Evolutionary conservation across 2,888 invertebrate species (phyloP), one percentile per base, ranked within the genome.

Genomic region (Harpalus rubripes): DNA sequence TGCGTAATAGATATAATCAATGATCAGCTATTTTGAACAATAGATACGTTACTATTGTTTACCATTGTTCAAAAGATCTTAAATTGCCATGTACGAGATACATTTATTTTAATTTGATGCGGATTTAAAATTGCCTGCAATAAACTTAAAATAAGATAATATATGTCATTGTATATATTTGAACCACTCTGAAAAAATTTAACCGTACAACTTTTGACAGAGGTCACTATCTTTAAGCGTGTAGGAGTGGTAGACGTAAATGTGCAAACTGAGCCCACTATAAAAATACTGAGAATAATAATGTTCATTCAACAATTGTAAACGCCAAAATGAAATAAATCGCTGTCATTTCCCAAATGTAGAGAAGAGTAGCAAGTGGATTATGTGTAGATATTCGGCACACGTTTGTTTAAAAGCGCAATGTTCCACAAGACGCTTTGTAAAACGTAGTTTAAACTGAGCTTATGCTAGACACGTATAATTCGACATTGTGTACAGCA

Each of bases 401-500:
- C 68, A 68, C 68, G 68, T 68, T 68, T 68, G 39, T 68, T 68
- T 68, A 15, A 68, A 68, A 68, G 68, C 68, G n/a, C 32, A 65
- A 6, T 65, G 22, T 65, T 65, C 32, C 65, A 59, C 65, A 5
- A 12, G 10, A 39, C 16, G 32, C 12, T 41, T 39, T 15, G 68
- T 68, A 26, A 22, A 22, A 63, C 63, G 63, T 63, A 22, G 18
- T 22, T 18, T 63, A 10, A 63, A 63, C 18, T 63, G 10, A 7
- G 63, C 32, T 68, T 32, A 68, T 68, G 26, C 68, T 4, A 32
- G 15, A 68, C 68, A 68, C 68, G 68, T 68, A 68, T 39, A 68
- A 68, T 68, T 68, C 41, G 68, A 68, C 16, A 41, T n/a, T 68
- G 68, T 18, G 22, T 32, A 6, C 63, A 18, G 12, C 12, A 22